Conservation (phyloP, 2,888 invertebrate genomes). For the Diarsia mendica region DNA sequence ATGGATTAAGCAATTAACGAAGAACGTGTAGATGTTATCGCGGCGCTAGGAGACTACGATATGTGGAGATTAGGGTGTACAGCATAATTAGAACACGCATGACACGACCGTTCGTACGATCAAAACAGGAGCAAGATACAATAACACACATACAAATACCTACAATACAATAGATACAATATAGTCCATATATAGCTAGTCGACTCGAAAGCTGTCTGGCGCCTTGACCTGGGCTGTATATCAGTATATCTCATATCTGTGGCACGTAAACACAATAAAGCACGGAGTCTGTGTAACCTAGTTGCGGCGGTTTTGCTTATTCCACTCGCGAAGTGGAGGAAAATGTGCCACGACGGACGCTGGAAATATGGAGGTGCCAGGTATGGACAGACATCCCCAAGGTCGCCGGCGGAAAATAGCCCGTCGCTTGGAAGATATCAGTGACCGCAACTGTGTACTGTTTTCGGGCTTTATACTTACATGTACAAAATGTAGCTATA, state of each 20-base stretch:
- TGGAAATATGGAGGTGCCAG: conserved; percentile 71
- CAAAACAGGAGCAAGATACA: conserved; percentile 82
- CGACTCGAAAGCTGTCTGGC: conserved; percentile 86
- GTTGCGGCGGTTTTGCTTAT: conserved; percentile 83
- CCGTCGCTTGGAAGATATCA: conserved; percentile 54
- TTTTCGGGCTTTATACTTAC: conserved; percentile 60
- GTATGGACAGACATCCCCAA: conserved; percentile 71
- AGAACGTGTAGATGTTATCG: conserved; percentile 76
- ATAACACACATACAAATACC: too few relatives aligned
- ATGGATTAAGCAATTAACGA: conserved; percentile 83
- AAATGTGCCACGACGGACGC: conserved; percentile 71
- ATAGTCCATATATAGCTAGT: conserved; percentile 84
- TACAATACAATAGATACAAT: too few relatives aligned
- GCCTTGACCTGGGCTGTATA: conserved; percentile 86
- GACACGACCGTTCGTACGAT: conserved; percentile 75
- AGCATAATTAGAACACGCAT: conserved; percentile 79
- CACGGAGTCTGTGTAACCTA: conserved; percentile 86
- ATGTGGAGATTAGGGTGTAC: conserved; percentile 81
- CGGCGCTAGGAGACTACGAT: conserved; percentile 78
- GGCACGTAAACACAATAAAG: conserved; percentile 90
- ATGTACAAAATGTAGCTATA: conserved; percentile 32
- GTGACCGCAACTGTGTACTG: conserved; percentile 67
- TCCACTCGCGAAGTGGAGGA: conserved; percentile 78
- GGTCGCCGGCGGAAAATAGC: conserved; percentile 70
- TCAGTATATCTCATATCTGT: conserved; percentile 87